Evolutionary conservation across 2,888 invertebrate species (phyloP).

Genomic region (Xestoiulus laeticollis): DNA sequence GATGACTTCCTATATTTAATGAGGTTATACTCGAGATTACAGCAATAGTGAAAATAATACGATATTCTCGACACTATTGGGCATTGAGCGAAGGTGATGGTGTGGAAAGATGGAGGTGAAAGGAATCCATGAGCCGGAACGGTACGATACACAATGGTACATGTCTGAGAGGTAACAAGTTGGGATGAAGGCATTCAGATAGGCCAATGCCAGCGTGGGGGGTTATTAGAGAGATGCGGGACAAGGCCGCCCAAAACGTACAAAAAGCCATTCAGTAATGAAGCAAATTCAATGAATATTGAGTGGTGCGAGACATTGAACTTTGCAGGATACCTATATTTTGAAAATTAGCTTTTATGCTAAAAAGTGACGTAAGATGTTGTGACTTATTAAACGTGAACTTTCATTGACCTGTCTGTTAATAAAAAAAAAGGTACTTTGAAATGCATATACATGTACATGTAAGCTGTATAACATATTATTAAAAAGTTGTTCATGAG

Average conservation of each 20-base stretch:
- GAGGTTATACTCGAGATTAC: neutral
- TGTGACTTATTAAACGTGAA: neutral
- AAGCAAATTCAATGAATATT: neutral
- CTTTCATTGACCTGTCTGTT: neutral
- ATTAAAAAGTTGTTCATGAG: no score
- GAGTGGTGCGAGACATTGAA: neutral
- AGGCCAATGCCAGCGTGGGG: neutral
- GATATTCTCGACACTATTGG: neutral
- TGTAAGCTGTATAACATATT: neutral
- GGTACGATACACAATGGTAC: conserved; percentile 1
- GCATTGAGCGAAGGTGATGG: neutral
- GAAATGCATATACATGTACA: no score
- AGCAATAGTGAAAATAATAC: neutral
- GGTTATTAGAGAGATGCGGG: neutral
- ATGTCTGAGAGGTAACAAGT: neutral
- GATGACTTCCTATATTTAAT: neutral
- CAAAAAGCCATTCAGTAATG: neutral
- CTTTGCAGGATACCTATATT: conserved; percentile 20
- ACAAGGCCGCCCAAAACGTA: neutral
- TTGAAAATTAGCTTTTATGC: neutral
- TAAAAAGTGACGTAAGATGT: neutral
- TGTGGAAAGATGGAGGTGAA: conserved; percentile 15
- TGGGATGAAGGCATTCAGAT: neutral
- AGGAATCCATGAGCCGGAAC: conserved; percentile 25
- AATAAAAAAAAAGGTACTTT: no score